Evolutionary conservation across 2,113 vertebrate genomes (phyloP).

Genomic region (Alethe diademata): DNA sequence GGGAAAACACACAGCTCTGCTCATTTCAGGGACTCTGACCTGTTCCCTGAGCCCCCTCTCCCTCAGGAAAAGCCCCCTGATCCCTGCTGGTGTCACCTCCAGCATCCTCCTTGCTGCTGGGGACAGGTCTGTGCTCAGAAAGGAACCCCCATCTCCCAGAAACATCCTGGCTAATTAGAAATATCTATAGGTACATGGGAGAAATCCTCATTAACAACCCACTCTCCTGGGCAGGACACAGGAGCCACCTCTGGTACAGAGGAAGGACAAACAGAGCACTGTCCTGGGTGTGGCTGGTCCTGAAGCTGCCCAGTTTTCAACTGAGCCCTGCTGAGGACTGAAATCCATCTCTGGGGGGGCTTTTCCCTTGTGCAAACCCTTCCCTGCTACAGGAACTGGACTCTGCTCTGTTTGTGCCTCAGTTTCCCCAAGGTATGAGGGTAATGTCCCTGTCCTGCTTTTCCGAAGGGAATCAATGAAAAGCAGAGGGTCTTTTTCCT

Average conservation of each 20-base stretch:
- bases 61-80: too few species aligned
- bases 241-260: not conserved
- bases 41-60: too few species aligned
- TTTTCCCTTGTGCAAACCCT: not conserved
- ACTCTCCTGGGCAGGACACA: not conserved
- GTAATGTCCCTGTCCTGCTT: too few species aligned
- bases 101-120: not conserved
- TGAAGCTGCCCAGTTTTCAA: not conserved
- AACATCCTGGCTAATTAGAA: not conserved
- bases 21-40: not conserved
- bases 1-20: not conserved
- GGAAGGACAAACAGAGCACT: not conserved
- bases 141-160: rapidly evolving
- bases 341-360: not conserved
- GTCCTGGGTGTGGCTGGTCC: not conserved
- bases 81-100: not conserved
- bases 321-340: not conserved
- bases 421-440: not conserved
- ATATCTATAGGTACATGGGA: rapidly evolving
- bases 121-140: not conserved
- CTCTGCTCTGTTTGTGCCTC: not conserved
- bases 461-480: not conserved
- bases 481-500: not conserved
- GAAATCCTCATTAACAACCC: too few species aligned
- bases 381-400: not conserved